These are phyloP conservation scores for Cryptus armator DNA, from an alignment of 2,888 invertebrate genomes.

Conservation along the genomic window DNA sequence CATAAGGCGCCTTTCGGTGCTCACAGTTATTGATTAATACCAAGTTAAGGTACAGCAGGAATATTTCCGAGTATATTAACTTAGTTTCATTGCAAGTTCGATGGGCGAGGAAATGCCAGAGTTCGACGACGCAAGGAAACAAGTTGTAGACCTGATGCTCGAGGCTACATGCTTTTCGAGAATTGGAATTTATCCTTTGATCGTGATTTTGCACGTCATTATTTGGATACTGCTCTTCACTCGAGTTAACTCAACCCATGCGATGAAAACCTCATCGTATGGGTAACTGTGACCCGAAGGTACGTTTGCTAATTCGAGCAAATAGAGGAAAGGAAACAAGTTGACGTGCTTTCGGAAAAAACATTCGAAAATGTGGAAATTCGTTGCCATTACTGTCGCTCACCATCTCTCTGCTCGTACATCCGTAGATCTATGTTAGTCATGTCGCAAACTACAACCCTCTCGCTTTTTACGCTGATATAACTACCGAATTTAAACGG, in stretches of 20 bases:
- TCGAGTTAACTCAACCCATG: constrained; percentile 47
- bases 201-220: constrained; percentile 40
- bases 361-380: constrained; percentile 4
- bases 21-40: too few relatives aligned
- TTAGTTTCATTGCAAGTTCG: not conserved
- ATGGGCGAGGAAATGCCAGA: not conserved
- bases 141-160: not conserved
- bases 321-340: constrained; percentile 16
- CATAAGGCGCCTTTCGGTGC: too few relatives aligned
- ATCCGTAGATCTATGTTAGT: not conserved
- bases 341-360: constrained; percentile 12
- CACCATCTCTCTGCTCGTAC: not conserved
- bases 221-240: constrained; percentile 45
- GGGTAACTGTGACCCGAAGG: not conserved
- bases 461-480: not conserved
- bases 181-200: constrained; percentile 45
- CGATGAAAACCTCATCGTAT: constrained; percentile 21
- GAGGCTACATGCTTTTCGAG: constrained; percentile 1
- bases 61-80: too few relatives aligned
- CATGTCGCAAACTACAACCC: not conserved
- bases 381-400: not conserved
- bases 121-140: not conserved
- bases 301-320: constrained; percentile 6
- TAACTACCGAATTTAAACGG: not conserved
- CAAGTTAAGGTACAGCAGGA: too few relatives aligned